Conservation (phyloP, 1,140 invertebrate species). For the Nymphalis io region DNA sequence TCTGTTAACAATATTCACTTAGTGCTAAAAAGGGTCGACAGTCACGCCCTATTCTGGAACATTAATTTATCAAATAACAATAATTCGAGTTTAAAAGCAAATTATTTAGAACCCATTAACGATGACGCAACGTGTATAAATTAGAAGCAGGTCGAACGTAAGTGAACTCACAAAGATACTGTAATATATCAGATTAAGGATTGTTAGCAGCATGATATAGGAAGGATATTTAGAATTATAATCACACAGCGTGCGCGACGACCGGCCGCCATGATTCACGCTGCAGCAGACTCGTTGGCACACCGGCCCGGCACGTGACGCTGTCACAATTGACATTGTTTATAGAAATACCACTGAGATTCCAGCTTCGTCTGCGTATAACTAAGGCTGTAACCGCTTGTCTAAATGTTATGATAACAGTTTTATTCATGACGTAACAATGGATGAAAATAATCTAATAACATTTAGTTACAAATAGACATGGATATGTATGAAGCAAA, state of each 20-base stretch:
- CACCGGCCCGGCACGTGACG: neutral
- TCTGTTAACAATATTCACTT: neutral
- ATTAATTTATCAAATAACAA: too few relatives aligned
- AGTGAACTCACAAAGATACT: neutral
- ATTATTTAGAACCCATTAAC: too few relatives aligned
- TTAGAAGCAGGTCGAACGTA: too few relatives aligned
- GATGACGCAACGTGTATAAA: too few relatives aligned
- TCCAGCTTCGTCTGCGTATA: neutral
- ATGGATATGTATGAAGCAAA: too few relatives aligned
- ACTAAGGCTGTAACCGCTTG: too few relatives aligned
- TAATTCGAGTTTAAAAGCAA: too few relatives aligned
- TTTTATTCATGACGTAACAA: too few relatives aligned
- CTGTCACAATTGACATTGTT: neutral
- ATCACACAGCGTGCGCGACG: neutral
- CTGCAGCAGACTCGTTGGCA: neutral
- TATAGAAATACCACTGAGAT: neutral
- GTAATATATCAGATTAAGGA: neutral
- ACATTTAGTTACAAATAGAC: too few relatives aligned
- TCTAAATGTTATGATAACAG: too few relatives aligned
- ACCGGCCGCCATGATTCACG: constrained; percentile 7
- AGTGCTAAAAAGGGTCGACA: neutral
- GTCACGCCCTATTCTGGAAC: too few relatives aligned
- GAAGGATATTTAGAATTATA: neutral
- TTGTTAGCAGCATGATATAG: neutral
- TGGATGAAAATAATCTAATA: too few relatives aligned